Conservation (phyloP, 2,113 vertebrate genomes). For the Romanogobio albipinnatus region DNA sequence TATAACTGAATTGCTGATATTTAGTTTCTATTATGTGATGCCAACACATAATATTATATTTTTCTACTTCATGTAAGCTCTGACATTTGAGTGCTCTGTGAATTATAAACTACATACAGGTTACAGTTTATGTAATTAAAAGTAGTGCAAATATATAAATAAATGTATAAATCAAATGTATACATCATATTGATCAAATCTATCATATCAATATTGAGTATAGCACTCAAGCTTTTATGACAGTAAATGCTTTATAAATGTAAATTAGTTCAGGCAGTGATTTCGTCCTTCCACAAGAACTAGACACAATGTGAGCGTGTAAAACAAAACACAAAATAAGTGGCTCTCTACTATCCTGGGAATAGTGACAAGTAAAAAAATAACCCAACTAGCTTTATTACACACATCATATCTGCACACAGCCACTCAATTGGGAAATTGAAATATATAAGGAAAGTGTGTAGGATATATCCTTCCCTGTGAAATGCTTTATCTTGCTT, state of each 20-base stretch:
- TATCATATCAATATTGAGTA: too few relatives aligned
- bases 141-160: background rate
- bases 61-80: conserved; percentile 38
- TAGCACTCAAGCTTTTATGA: background rate
- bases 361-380: background rate
- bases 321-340: background rate
- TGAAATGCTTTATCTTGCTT: conserved; percentile 64
- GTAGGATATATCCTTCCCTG: conserved; percentile 62
- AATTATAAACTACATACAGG: conserved; percentile 5
- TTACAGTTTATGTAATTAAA: background rate
- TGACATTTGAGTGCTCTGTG: conserved; percentile 12
- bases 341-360: background rate
- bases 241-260: background rate
- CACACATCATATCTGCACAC: background rate
- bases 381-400: background rate
- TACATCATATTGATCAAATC: too few relatives aligned
- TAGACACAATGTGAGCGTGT: background rate
- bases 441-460: conserved; percentile 68
- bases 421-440: conserved; percentile 49
- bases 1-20: background rate
- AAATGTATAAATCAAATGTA: background rate
- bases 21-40: conserved; percentile 25
- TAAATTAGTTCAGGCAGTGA: background rate
- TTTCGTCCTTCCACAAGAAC: background rate
- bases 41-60: conserved; percentile 32